phyloP scores from a whole-genome alignment of 2,113 vertebrate genomes.

The Salvelinus alpinus region DNA sequence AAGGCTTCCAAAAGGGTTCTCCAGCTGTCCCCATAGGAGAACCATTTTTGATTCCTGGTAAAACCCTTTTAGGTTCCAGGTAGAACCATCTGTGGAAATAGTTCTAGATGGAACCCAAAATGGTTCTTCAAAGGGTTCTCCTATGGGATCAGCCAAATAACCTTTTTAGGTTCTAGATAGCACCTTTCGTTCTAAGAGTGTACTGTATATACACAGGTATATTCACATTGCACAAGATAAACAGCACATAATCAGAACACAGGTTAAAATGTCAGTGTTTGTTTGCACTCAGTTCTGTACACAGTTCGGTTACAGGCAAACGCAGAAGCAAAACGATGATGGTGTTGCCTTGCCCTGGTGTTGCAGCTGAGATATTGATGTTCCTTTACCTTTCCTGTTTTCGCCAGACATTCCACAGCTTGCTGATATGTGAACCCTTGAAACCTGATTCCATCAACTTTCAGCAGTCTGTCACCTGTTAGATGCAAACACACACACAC shows the following conservation, averaged over 20 bases:
- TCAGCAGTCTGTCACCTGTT: constrained; percentile 81
- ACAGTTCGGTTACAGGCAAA: neutral
- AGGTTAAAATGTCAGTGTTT: neutral
- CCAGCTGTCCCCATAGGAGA: no score
- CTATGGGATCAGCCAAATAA: no score
- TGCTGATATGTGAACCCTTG: constrained; percentile 81
- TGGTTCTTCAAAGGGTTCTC: no score
- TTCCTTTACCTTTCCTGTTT: constrained; percentile 76
- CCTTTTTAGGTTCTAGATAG: no score
- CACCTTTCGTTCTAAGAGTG: no score
- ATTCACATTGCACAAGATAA: neutral
- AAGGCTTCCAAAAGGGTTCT: no score
- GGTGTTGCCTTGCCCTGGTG: neutral
- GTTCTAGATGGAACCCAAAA: no score
- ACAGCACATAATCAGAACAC: neutral
- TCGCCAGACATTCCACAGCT: constrained; percentile 81
- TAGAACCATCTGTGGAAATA: no score
- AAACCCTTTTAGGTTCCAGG: no score
- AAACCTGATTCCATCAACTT: constrained; percentile 80
- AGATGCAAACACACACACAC: neutral
- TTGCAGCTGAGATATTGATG: neutral
- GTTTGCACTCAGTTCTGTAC: neutral
- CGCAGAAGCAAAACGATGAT: neutral
- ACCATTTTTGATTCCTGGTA: no score
- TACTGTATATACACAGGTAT: no score